Base-by-base conservation (phyloP, 2,113 vertebrate species). In the Cyanoramphus novaezelandiae region DNA sequence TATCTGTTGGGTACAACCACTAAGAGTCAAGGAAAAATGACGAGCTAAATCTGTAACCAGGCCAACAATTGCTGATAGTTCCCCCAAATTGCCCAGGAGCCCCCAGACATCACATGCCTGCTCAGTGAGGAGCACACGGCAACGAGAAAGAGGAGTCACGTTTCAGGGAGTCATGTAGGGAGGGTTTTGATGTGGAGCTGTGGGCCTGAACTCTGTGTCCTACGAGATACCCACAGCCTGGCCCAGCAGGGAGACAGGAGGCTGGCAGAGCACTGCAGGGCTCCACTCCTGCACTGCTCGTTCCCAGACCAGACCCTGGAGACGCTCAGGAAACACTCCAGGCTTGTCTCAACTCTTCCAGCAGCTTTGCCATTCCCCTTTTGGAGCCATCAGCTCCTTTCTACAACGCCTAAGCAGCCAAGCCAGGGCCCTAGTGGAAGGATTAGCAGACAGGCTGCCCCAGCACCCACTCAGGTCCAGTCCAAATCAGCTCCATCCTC, bases 211-310 rank as follows among this genome's bases (percentile, higher is more conserved):
- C 52, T 53, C 50, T 39, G 35, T 8, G 7, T 7, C 67, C 44
- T 11, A 46, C 0, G 0, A 64, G 33, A 43, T 3, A 64, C 1
- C 62, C 9, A 7, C 47, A 69, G 57, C 16, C 59, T 1, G 7
- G 41, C 11, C 4, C 0, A 11, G 39, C 31, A 70, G 13, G 43
- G 31, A 57, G 46, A 63, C 18, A 50, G 47, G 12, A 88, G 29
- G 27, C 39, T 77, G 41, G 49, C 41, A 68, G 23, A 17, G 23
- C 2, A 3, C 43, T 4, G 20, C 31, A 20, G 27, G 49, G 13
- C 31, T 80, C 55, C 35, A 11, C 2, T 8, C 37, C 55, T 53
- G 59, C 0, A 0, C 13, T 46, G 7, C 21, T 28, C 50, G 14
- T n/a, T 64, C 63, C 47, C 44, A 62, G 39, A 21, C 33, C 3